Base-by-base conservation (phyloP, 2,113 vertebrate species). In the Pollimyrus isidori region DNA sequence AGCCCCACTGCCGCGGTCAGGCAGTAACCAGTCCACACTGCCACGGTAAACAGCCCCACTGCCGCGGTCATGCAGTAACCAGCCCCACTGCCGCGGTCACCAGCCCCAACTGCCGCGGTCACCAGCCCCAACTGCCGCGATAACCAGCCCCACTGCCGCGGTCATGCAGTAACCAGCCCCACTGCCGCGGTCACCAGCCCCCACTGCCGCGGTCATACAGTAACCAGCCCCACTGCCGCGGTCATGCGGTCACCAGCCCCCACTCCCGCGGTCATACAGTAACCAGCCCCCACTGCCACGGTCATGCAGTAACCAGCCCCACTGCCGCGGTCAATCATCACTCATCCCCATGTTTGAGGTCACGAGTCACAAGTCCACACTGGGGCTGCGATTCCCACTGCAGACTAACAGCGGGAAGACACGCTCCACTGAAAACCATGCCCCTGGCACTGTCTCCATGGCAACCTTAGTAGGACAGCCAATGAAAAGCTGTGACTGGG, bases 381-480 rank as follows among this genome's bases (percentile, higher is more conserved):
- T 6, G 15, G 30, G 15, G 73, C 45, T 46, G 19, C 11, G 21
- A 84, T 13, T 84, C 23, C 42, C 45, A n/a, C 82, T 21, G 42
- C 45, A 84, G 48, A 26, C 49, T 87, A 50, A 23, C n/a, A 53
- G 49, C 30, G 26, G 26, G 85, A 53, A 30, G 50, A 87, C 85
- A 86, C 11, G 73, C 83, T 86, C 45, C 49, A 53, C 48, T 19
- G 15, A 50, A 53, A 87, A 56, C 50, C 50, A 39, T 39, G 85
- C 85, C 85, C 26, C 50, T 87, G 85, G 85, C 85, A 50, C 94
- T 82, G 94, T 96, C 92, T 93, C 95, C 92, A 95, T 95, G 95
- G 91, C 94, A 95, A 96, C 95, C 92, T 89, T 90, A 95, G 92
- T 94, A 94, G 94, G 94, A 95, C 95, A 95, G 90, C 94, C 95